Conservation (phyloP, 2,888 invertebrate genomes). For the Operophtera brumata region DNA sequence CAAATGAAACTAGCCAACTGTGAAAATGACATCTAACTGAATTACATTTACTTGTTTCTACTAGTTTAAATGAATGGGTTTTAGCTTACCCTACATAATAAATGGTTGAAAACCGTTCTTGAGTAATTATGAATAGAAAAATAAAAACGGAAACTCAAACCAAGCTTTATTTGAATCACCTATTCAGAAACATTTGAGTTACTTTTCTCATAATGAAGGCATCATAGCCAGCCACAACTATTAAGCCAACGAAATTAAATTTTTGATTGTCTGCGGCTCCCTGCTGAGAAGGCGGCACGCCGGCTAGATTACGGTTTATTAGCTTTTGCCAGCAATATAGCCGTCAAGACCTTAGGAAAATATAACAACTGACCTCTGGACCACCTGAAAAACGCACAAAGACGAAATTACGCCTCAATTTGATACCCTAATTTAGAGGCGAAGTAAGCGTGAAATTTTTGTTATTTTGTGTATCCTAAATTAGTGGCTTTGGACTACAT, state of each 20-base stretch:
- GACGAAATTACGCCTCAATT: conserved; percentile 5
- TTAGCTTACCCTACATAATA: too few relatives aligned
- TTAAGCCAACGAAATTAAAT: conserved; percentile 26
- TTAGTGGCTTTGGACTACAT: background rate
- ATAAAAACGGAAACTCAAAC: too few relatives aligned
- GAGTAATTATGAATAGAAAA: too few relatives aligned
- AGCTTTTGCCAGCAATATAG: conserved; percentile 24
- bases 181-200: conserved; percentile 14
- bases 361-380: conserved; percentile 11
- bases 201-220: conserved; percentile 19
- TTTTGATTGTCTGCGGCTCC: conserved; percentile 26
- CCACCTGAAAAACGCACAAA: conserved; percentile 15
- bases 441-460: background rate
- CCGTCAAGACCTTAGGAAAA: conserved; percentile 15
- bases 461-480: background rate
- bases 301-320: conserved; percentile 28
- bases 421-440: background rate
- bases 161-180: background rate
- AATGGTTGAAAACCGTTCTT: too few relatives aligned
- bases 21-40: too few relatives aligned
- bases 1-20: too few relatives aligned
- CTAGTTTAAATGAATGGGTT: too few relatives aligned
- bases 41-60: too few relatives aligned
- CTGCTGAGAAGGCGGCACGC: conserved; percentile 15
- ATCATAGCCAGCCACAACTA: conserved; percentile 22